Evolutionary conservation across 2,888 invertebrate genomes (phyloP), one percentile per base, ranked within the genome.

Genomic region (Xiphydria camelus): DNA sequence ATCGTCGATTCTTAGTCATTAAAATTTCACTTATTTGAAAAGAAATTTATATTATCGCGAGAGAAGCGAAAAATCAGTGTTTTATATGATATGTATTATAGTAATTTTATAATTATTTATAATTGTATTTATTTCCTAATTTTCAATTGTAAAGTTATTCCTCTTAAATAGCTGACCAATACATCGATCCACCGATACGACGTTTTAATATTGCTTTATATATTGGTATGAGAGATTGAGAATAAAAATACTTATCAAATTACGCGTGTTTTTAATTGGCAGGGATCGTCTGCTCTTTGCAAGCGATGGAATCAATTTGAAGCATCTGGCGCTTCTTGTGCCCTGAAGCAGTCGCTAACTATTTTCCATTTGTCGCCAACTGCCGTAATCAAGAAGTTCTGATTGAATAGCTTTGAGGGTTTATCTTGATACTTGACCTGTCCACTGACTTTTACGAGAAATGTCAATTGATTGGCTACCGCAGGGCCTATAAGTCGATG

Each of bases 351-450:
- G 70, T 95, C 94, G 31, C 89, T 90, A 7, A 91, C 91, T 57
- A 96, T 90, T 77, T 94, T 94, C 94, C 94, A 95, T 69, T 93
- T 93, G 56, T 91, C 91, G 10, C 86, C 90, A 51, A 89, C 85
- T 4, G 91, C 91, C 0, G 93, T 92, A 40, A 95, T 85, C 18
- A 94, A 79, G 68, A 95, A 94, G 23, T 87, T 89, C 75, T 95
- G 92, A 65, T 88, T 87, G 64, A 92, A 93, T 0, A 85, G 82
- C 62, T 87, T 86, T 12, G 81, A 66, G 1, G 76, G 57, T 61
- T 83, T 82, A 18, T 79, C 79, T 45, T 83, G 81, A 62, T 87
- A 91, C 56, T 85, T 87, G 0, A 94, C 91, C 45, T 83, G 85
- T 1, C 95, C 95, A 54, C 88, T 87, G 3, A 88, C 85, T 77